Conservation (phyloP, 2,888 invertebrate genomes). For the Aphrophora alni region DNA sequence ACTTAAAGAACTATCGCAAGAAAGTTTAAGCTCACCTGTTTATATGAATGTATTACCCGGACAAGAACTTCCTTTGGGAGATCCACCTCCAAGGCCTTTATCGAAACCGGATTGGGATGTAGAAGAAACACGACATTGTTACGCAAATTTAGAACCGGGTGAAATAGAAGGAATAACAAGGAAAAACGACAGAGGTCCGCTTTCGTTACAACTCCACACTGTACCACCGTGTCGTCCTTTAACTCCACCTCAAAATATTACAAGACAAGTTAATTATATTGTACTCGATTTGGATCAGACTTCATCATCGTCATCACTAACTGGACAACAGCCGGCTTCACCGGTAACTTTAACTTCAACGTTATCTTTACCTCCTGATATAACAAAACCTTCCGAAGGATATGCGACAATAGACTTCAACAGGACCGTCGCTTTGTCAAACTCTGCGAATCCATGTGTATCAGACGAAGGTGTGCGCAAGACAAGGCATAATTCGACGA, state of each 20-base stretch:
- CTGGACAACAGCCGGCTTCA: conserved; percentile 39
- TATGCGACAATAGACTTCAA: conserved; percentile 95
- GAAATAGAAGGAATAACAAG: conserved; percentile 58
- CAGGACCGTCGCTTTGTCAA: conserved; percentile 87
- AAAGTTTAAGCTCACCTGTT: conserved; percentile 54
- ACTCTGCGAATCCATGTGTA: conserved; percentile 74
- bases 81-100: conserved; percentile 22
- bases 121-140: conserved; percentile 60
- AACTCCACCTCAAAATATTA: conserved; percentile 54
- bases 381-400: conserved; percentile 64
- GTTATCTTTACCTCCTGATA: conserved; percentile 59
- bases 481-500: conserved; percentile 81
- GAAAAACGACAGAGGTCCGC: conserved; percentile 21
- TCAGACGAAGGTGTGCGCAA: conserved; percentile 71
- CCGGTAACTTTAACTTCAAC: conserved; percentile 45
- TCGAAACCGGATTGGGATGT: conserved; percentile 43
- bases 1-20: conserved; percentile 13
- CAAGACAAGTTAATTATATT: conserved; percentile 69
- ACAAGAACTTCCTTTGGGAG: conserved; percentile 50
- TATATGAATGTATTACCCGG: conserved; percentile 61
- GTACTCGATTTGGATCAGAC: conserved; percentile 74
- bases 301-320: conserved; percentile 29
- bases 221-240: conserved; percentile 46
- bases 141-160: conserved; percentile 64
- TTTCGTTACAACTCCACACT: conserved; percentile 26